These are phyloP conservation scores for Saimiri boliviensis DNA, from an alignment of 2,113 vertebrate genomes.

Conservation along the genomic window DNA sequence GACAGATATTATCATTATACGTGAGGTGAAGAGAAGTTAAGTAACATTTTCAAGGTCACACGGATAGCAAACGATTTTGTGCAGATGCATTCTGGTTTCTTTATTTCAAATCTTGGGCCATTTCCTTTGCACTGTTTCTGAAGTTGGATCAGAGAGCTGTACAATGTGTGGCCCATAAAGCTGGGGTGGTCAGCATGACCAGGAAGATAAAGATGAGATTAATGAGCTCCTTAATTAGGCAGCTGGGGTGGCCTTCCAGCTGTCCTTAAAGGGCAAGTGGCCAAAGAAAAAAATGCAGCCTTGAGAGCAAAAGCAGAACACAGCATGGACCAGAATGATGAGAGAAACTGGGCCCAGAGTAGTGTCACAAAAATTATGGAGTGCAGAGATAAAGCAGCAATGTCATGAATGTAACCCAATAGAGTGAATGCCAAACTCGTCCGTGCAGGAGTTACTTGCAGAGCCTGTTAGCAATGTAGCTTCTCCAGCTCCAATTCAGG, in stretches of 20 bases:
- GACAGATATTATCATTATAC: neutral
- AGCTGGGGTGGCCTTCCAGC: conserved; percentile 64
- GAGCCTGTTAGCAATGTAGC: neutral
- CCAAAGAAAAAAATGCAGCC: conserved; percentile 44
- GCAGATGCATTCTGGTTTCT: neutral
- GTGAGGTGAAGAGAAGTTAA: neutral
- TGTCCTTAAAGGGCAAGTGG: conserved; percentile 42
- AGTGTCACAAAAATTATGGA: neutral
- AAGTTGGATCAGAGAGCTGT: conserved; percentile 38
- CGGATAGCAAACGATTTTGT: neutral
- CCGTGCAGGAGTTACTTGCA: neutral
- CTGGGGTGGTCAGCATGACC: conserved; percentile 29
- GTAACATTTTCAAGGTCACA: neutral
- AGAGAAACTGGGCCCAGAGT: conserved; percentile 20
- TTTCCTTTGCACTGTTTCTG: conserved; percentile 41
- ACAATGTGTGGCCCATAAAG: conserved; percentile 25
- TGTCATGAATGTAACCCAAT: neutral
- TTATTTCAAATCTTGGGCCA: neutral
- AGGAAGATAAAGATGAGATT: conserved; percentile 62
- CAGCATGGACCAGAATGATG: neutral
- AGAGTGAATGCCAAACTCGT: neutral
- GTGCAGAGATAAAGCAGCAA: conserved; percentile 37
- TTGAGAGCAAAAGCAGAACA: conserved; percentile 52
- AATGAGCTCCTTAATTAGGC: conserved; percentile 40
- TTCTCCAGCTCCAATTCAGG: neutral